phyloP scores from a whole-genome alignment of 2,113 vertebrate genomes.

The Antennarius striatus region DNA sequence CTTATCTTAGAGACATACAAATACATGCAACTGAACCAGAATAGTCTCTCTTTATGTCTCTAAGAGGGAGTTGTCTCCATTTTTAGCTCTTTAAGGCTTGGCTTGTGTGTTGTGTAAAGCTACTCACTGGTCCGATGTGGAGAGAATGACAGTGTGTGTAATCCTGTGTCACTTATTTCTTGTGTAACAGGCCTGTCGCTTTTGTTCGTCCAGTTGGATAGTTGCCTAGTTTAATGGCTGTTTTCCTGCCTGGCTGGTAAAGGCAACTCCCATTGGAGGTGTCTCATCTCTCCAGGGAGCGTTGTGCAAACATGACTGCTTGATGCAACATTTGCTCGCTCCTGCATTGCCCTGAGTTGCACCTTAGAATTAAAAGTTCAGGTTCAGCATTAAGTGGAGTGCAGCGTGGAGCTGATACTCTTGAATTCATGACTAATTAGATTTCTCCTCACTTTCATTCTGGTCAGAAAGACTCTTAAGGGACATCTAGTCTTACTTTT shows the following conservation, averaged over 20 bases:
- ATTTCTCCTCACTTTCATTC: no score
- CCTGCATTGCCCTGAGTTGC: conserved; percentile 16
- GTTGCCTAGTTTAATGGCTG: conserved; percentile 48
- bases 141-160: conserved; percentile 56
- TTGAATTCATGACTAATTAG: neutral
- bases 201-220: conserved; percentile 28
- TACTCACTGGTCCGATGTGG: conserved; percentile 43
- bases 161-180: conserved; percentile 70
- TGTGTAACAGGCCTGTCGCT: conserved; percentile 68
- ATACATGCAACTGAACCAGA: conserved; percentile 12
- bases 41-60: conserved; percentile 1
- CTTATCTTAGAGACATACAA: conserved; percentile 30
- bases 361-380: conserved; percentile 12
- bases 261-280: conserved; percentile 59
- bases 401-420: neutral
- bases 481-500: neutral
- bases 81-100: conserved; percentile 39
- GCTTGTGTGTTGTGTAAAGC: conserved; percentile 47
- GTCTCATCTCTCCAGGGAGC: conserved; percentile 53
- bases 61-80: conserved; percentile 35
- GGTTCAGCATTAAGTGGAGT: neutral
- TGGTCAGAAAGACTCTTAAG: no score
- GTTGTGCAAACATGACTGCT: conserved; percentile 59
- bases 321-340: conserved; percentile 67
- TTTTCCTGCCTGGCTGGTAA: conserved; percentile 51